Base-by-base conservation (phyloP, 2,888 invertebrate genomes). In the Rosalia funebris region DNA sequence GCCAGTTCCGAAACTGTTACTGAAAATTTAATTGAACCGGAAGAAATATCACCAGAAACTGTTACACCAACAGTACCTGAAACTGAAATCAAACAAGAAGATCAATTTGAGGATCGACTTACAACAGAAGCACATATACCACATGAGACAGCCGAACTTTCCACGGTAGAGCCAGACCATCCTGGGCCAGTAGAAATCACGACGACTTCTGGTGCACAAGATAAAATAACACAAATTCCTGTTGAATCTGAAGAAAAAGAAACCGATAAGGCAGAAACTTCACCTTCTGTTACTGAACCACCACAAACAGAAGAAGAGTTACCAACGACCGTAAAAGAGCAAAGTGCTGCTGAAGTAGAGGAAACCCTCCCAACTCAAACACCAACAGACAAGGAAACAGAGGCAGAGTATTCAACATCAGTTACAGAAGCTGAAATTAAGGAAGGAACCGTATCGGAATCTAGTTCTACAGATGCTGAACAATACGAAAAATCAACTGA, bases 161-260 rank as follows among this genome's bases (percentile, higher is more conserved):
- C 12, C 11, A 44, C 41, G 42, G 48, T 50, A 34, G 52, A 47
- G 44, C 42, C 46, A 36, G 56, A 55, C 37, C 48, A 42, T 42
- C 42, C 55, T 12, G 42, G 46, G 16, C 34, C 44, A 62, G 31
- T 39, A 32, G 65, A 65, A 50, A 37, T 58, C 60, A 34, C 63
- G 42, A 61, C 67, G 15, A 62, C 56, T 63, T 39, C 57, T 54
- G 34, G 58, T 17, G 52, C 59, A 10, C 56, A 65, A 45, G 37
- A 56, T 47, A 60, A 61, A 32, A 52, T 47, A 36, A 54, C 63
- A 52, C 63, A 68, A 55, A 47, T 45, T n/a, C 12, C 57, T 4
- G 12, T 15, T 17, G 37, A 52, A 41, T 17, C 42, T 50, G 50
- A 56, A 34, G 39, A 60, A 34, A 14, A 44, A 41, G 45, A 31